These are phyloP conservation scores for Cynodonichthys magdalenae DNA, from an alignment of 2,797 vertebrate species.

Conservation along the genomic window DNA sequence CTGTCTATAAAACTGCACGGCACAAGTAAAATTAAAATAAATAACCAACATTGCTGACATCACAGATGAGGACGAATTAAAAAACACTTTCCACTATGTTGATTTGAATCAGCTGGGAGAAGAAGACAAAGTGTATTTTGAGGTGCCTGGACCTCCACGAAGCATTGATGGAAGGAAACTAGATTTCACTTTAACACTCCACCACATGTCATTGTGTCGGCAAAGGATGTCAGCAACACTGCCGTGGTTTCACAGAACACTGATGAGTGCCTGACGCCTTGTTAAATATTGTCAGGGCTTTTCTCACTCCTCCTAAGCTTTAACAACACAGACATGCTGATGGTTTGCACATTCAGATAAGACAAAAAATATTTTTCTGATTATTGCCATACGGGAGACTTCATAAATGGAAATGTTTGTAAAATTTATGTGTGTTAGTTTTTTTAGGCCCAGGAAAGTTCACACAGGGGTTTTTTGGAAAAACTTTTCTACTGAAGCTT, in stretches of 20 bases:
- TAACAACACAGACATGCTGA: conserved; percentile 16
- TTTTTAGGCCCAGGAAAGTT: conserved; percentile 55
- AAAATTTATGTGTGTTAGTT: conserved; percentile 31
- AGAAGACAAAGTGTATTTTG: conserved; percentile 1
- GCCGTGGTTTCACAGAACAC: conserved; percentile 28
- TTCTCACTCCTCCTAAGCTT: conserved; percentile 20
- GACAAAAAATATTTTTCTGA: conserved; percentile 5
- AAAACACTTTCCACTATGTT: conserved; percentile 1
- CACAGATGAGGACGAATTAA: conserved; percentile 1
- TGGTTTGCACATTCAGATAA: conserved; percentile 31
- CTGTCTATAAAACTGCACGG: conserved; percentile 9
- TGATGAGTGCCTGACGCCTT: conserved; percentile 40
- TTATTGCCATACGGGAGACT: conserved; percentile 5
- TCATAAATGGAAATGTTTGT: conserved; percentile 45
- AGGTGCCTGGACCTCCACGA: conserved; percentile 30
- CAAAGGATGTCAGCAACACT: conserved; percentile 34
- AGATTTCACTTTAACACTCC: conserved; percentile 48
- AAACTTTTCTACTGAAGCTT: conserved; percentile 54
- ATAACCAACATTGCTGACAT: conserved; percentile 9
- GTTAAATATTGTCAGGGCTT: conserved; percentile 35
- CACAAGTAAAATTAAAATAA: conserved; percentile 9
- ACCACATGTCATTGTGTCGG: conserved; percentile 42
- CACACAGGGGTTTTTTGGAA: conserved; percentile 36
- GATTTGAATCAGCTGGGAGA: conserved; percentile 14
- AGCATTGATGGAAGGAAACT: conserved; percentile 45